These are phyloP conservation scores for Fragariocoptes setiger DNA, from an alignment of 1,140 invertebrate species.

Conservation along the genomic window DNA sequence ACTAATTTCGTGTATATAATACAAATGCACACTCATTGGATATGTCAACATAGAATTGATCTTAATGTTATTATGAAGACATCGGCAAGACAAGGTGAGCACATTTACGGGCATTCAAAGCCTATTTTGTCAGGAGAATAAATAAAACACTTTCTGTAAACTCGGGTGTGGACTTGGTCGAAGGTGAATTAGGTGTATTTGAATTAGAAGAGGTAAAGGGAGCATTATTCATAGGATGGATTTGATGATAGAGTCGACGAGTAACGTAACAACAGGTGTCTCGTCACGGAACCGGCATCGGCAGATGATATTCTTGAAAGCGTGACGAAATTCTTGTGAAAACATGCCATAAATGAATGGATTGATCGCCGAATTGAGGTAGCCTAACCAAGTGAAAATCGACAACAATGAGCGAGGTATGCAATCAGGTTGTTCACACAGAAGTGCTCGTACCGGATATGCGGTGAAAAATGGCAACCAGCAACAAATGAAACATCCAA, in stretches of 20 bases:
- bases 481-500: conserved; percentile 65
- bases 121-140: too few species aligned
- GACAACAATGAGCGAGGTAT: conserved; percentile 49
- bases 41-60: too few species aligned
- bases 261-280: conserved; percentile 9
- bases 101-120: too few species aligned
- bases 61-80: too few species aligned
- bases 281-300: conserved; percentile 22
- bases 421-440: conserved; percentile 31
- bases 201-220: too few species aligned
- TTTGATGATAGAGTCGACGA: not conserved
- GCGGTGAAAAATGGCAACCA: conserved; percentile 78
- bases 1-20: too few species aligned
- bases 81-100: too few species aligned
- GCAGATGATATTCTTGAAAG: conserved; percentile 66
- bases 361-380: conserved; percentile 79
- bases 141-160: too few species aligned
- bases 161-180: too few species aligned
- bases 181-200: too few species aligned
- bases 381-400: conserved; percentile 80
- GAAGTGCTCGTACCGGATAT: conserved; percentile 45
- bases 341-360: conserved; percentile 65
- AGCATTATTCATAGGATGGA: not conserved
- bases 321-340: conserved; percentile 61
- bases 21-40: too few species aligned